Conservation (phyloP, 2,797 vertebrate genomes). For the Zalophus californianus region DNA sequence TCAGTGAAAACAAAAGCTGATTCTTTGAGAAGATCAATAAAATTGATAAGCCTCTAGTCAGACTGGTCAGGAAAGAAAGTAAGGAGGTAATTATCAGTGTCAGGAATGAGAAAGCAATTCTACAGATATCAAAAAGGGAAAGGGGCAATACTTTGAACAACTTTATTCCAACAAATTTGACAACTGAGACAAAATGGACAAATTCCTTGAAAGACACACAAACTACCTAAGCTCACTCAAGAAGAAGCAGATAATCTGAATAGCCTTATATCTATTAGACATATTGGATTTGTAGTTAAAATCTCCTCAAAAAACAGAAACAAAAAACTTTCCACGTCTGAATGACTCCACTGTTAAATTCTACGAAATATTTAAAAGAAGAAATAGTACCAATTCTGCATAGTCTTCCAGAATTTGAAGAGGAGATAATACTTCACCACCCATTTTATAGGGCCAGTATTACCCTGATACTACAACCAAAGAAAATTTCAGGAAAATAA, state of each 20-base stretch:
- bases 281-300: not conserved
- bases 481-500: not conserved
- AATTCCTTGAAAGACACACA: not conserved
- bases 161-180: not conserved
- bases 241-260: not conserved
- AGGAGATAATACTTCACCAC: not conserved
- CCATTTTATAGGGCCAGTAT: not conserved
- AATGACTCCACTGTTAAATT: not conserved
- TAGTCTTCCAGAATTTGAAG: conserved; percentile 11
- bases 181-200: not conserved
- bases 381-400: not conserved
- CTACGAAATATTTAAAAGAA: not conserved
- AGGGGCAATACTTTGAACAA: not conserved
- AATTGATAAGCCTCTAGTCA: not conserved
- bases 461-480: not conserved
- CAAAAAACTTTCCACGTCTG: not conserved
- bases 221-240: not conserved
- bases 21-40: conserved; percentile 11
- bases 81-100: not conserved
- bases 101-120: not conserved
- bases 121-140: not conserved
- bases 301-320: not conserved
- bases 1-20: not conserved
- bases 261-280: not conserved
- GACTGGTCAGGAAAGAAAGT: not conserved